These are phyloP conservation scores for Melanostoma mellinum DNA, from an alignment of 2,888 invertebrate species.

Conservation along the genomic window DNA sequence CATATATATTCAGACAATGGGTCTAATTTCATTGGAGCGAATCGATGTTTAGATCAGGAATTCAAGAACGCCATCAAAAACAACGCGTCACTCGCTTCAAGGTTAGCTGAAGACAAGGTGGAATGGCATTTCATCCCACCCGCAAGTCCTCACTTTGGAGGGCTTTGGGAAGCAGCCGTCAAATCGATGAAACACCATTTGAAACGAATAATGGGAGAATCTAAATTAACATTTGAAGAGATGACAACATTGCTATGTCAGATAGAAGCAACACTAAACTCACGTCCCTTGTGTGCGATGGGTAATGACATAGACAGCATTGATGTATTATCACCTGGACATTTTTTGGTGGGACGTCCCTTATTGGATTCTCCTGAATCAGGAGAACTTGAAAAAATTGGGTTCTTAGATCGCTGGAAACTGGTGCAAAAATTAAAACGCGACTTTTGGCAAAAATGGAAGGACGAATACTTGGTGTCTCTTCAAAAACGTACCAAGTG, in stretches of 20 bases:
- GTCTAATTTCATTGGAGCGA: not conserved
- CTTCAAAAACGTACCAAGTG: too few species aligned
- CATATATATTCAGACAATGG: conserved; percentile 28
- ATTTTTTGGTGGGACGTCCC: conserved; percentile 26
- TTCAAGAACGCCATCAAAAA: conserved; percentile 13
- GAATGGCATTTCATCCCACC: conserved; percentile 22
- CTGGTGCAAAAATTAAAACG: too few species aligned
- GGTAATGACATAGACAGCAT: conserved; percentile 14
- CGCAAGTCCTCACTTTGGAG: conserved; percentile 8
- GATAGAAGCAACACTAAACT: conserved; percentile 65
- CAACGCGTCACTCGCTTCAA: conserved; percentile 18
- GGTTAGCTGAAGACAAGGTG: conserved; percentile 16
- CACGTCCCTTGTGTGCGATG: conserved; percentile 36
- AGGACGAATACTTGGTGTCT: too few species aligned
- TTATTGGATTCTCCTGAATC: too few species aligned
- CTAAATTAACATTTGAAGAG: conserved; percentile 50
- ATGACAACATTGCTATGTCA: conserved; percentile 56
- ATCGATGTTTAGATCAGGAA: not conserved
- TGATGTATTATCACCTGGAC: conserved; percentile 14
- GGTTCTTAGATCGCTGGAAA: too few species aligned
- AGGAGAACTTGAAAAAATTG: too few species aligned
- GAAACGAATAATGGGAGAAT: conserved; percentile 16
- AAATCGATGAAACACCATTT: conserved; percentile 21
- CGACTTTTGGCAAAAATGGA: too few species aligned
- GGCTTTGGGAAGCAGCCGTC: conserved; percentile 22